Evolutionary conservation across 2,888 invertebrate species (phyloP).

Genomic region (Coenonympha arcania): DNA sequence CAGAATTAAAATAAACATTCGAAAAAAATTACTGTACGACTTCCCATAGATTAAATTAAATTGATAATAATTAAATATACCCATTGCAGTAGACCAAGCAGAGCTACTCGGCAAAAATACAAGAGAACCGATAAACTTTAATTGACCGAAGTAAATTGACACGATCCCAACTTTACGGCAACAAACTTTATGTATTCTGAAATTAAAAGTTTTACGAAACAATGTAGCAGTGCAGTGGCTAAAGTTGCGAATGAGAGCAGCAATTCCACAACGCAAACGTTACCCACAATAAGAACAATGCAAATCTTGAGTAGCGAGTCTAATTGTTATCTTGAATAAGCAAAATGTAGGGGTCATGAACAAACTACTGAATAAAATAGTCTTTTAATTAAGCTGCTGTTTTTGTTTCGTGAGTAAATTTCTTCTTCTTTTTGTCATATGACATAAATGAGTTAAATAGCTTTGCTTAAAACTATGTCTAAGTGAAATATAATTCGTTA

Average conservation of each 20-base stretch:
- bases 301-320: constrained; percentile 15
- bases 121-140: constrained; percentile 28
- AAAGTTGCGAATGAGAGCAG: constrained; percentile 18
- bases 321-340: constrained; percentile 17
- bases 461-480: no score
- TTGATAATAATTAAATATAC: neutral
- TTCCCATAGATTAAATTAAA: neutral
- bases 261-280: constrained; percentile 26
- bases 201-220: constrained; percentile 41
- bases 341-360: constrained; percentile 10
- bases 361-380: constrained; percentile 5
- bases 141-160: constrained; percentile 29
- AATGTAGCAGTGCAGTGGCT: constrained; percentile 35
- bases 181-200: constrained; percentile 32
- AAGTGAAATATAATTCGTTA: no score
- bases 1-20: no score
- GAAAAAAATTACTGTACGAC: no score
- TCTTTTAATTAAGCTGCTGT: neutral
- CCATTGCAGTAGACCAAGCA: neutral
- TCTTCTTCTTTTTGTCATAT: no score
- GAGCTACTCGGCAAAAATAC: constrained; percentile 2
- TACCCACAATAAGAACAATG: constrained; percentile 24
- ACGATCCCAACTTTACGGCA: constrained; percentile 20
- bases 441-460: no score
- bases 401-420: neutral